These are phyloP conservation scores for Lutjanus campechanus DNA, from an alignment of 2,797 vertebrate genomes.

Conservation along the genomic window DNA sequence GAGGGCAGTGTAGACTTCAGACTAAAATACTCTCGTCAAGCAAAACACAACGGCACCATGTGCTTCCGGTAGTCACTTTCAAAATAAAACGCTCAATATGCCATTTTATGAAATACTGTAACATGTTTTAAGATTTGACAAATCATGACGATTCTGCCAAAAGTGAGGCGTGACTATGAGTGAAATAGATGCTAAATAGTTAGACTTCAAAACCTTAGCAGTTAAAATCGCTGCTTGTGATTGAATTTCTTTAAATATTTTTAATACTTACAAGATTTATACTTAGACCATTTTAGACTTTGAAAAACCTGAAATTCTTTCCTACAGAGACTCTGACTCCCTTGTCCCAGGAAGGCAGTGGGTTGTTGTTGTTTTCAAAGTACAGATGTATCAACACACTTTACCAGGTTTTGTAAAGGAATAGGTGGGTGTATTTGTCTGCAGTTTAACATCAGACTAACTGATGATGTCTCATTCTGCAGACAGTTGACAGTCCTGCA, in stretches of 20 bases:
- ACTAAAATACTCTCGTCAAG: background rate
- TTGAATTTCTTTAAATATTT: background rate
- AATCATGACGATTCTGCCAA: background rate
- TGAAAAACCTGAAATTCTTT: too few relatives aligned
- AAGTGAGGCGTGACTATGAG: background rate
- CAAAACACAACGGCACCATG: background rate
- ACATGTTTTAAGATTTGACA: too few relatives aligned
- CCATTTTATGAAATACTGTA: background rate
- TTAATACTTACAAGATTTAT: background rate
- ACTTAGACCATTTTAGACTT: too few relatives aligned
- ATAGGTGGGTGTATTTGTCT: too few relatives aligned
- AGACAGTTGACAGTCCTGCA: conserved; percentile 29
- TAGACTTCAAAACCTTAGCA: too few relatives aligned
- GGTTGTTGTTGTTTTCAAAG: background rate
- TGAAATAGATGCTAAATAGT: background rate
- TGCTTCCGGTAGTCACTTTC: background rate
- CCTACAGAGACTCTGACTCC: too few relatives aligned
- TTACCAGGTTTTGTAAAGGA: background rate
- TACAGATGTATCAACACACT: background rate
- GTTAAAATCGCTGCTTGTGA: background rate
- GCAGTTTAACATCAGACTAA: conserved; percentile 1
- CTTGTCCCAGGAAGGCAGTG: too few relatives aligned
- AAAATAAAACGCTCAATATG: background rate
- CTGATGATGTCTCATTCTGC: conserved; percentile 25
- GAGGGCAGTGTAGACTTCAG: background rate